These are phyloP conservation scores for Bovichtus variegatus DNA, from an alignment of 2,797 vertebrate species.

Conservation along the genomic window DNA sequence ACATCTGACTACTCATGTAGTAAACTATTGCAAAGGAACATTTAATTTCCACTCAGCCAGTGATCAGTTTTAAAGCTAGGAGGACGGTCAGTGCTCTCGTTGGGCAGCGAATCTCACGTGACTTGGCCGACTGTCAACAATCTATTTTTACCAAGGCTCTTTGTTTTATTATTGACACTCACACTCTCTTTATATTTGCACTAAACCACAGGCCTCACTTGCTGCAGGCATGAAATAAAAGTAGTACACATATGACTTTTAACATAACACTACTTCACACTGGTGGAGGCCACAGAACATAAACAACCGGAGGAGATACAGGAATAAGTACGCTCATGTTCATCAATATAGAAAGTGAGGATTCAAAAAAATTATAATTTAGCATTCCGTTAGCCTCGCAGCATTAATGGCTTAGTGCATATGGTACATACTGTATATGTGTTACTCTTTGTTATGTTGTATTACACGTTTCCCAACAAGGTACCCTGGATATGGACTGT, in stretches of 20 bases:
- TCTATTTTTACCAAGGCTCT: conserved; percentile 32
- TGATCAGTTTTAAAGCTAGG: conserved; percentile 38
- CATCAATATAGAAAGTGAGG: background rate
- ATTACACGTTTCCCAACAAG: too few species aligned
- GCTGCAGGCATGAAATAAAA: background rate
- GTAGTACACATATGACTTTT: background rate
- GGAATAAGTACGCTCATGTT: background rate
- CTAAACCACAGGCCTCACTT: background rate
- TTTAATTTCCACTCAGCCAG: conserved; percentile 44
- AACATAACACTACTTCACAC: conserved; percentile 12
- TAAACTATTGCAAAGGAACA: conserved; percentile 47
- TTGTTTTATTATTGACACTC: conserved; percentile 21
- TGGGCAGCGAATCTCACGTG: conserved; percentile 20
- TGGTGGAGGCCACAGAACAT: conserved; percentile 1
- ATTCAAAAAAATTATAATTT: conserved; percentile 1
- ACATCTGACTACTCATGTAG: conserved; percentile 53
- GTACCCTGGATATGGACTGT: too few species aligned
- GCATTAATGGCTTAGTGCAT: background rate
- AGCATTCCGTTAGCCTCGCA: background rate
- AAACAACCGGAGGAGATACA: background rate
- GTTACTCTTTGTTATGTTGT: background rate
- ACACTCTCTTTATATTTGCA: background rate
- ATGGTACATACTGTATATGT: too few species aligned
- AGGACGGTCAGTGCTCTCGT: background rate
- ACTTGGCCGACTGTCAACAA: conserved; percentile 26